These are phyloP conservation scores for Perdix hodgsoniae DNA, from an alignment of 2,797 vertebrate genomes.

Conservation along the genomic window DNA sequence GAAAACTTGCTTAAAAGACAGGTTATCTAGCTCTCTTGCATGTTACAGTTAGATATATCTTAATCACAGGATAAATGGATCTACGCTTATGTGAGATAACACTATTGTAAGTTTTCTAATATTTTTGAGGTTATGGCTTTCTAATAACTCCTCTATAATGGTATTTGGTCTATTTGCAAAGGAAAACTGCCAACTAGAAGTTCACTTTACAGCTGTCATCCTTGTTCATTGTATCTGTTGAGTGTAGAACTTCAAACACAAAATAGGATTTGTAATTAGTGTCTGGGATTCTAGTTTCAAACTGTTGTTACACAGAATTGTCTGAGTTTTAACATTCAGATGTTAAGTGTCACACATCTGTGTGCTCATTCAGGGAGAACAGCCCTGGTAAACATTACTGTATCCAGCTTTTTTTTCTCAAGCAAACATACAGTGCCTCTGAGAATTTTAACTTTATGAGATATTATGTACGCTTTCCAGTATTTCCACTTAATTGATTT, in stretches of 20 bases:
- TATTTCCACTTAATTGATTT: background rate
- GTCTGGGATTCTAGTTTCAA: background rate
- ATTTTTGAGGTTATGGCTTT: background rate
- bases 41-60: fast-evolving
- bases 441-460: background rate
- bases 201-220: background rate
- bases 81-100: background rate
- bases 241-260: background rate
- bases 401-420: background rate
- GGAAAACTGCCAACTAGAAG: background rate
- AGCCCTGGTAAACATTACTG: background rate
- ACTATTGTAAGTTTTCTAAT: background rate
- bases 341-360: background rate
- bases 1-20: background rate
- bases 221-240: background rate
- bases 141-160: background rate
- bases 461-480: background rate
- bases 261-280: background rate
- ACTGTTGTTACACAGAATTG: background rate
- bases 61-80: background rate
- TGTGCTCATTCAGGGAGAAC: background rate
- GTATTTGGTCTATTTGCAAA: background rate
- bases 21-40: background rate
- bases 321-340: background rate
- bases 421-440: background rate